phyloP scores from a whole-genome alignment of 2,113 vertebrate genomes.

The Myodes glareolus region DNA sequence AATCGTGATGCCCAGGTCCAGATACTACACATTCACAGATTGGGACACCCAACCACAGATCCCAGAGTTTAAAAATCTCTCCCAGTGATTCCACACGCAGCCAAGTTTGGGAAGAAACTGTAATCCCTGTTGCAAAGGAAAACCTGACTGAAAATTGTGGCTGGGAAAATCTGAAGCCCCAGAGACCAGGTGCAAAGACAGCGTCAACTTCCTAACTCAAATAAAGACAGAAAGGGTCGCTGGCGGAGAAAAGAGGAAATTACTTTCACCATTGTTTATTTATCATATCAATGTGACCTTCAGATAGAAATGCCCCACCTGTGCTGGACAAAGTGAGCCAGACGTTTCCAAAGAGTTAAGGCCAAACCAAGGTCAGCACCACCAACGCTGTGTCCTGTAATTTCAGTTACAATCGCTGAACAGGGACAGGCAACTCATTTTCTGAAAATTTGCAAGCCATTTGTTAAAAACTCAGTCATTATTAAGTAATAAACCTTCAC shows the following conservation, averaged over 20 bases:
- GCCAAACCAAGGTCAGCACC: background rate
- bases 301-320: background rate
- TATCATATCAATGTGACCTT: background rate
- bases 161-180: background rate
- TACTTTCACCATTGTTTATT: background rate
- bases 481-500: background rate
- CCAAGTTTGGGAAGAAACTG: background rate
- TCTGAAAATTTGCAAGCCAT: background rate
- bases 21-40: background rate
- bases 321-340: background rate
- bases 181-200: background rate
- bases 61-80: background rate
- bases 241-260: background rate
- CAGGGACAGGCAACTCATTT: background rate
- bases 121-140: background rate
- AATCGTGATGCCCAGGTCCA: background rate
- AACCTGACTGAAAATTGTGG: background rate
- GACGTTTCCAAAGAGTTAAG: background rate
- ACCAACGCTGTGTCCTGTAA: rapidly evolving
- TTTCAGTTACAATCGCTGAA: background rate
- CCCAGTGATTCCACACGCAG: background rate
- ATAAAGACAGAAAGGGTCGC: background rate
- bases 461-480: background rate
- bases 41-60: background rate
- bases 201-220: background rate